These are phyloP conservation scores for Bufo bufo DNA, from an alignment of 2,113 vertebrate genomes.

Conservation along the genomic window DNA sequence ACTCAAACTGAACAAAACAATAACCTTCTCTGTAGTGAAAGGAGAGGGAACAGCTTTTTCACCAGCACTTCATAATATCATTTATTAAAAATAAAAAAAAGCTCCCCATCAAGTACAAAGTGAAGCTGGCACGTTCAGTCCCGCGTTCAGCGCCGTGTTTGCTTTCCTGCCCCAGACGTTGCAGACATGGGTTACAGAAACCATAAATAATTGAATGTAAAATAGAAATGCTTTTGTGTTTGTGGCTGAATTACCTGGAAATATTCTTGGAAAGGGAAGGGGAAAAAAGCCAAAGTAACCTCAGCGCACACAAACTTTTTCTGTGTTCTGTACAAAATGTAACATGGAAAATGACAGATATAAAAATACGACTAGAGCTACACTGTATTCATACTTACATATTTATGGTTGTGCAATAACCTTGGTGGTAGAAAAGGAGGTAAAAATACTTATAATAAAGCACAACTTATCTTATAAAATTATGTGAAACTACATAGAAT, in stretches of 20 bases:
- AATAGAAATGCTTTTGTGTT: slow-evolving; percentile 32
- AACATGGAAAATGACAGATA: neutral
- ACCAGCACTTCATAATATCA: slow-evolving; percentile 4
- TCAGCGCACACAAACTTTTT: slow-evolving; percentile 4
- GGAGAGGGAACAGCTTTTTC: neutral
- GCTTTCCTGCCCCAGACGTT: slow-evolving; percentile 2
- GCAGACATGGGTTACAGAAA: slow-evolving; percentile 22
- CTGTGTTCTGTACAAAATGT: slow-evolving; percentile 31
- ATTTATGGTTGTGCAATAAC: neutral
- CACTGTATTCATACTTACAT: neutral
- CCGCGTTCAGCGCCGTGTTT: neutral
- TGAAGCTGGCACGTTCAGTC: neutral
- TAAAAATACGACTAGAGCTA: neutral
- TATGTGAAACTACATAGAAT: neutral
- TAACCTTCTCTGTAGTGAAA: neutral
- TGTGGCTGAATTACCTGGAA: slow-evolving; percentile 49
- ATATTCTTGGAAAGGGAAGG: slow-evolving; percentile 42
- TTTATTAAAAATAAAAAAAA: neutral
- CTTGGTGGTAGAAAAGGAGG: neutral
- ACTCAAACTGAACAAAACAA: too few relatives aligned
- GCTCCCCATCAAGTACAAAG: neutral
- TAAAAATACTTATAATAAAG: neutral
- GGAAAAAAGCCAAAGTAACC: slow-evolving; percentile 5
- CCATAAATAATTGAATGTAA: slow-evolving; percentile 28
- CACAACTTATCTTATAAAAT: neutral